Evolutionary conservation across 1,140 invertebrate genomes (phyloP), one percentile per base, ranked within the genome.

Genomic region (Coptotermes formosanus): DNA sequence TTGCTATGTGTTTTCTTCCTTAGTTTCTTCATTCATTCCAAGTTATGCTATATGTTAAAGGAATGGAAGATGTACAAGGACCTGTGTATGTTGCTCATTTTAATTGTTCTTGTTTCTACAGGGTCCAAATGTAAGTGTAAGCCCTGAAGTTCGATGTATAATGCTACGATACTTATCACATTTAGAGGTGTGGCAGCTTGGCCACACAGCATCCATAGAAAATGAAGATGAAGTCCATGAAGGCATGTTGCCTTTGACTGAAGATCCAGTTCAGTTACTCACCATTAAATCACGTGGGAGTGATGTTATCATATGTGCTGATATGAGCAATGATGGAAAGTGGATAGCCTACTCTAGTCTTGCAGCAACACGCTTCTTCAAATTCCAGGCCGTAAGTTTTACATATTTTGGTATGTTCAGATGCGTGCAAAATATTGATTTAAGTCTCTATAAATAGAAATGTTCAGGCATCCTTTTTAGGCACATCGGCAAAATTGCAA

Each of bases 331-430:
- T 1, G 92, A 95, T 89, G 94, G 94, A 4, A 92, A 93, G 85
- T 94, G 93, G 89, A 93, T 98, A 44, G 93, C 95, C 21, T 97
- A 96, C 89, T 95, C 95, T 0, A 97, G 96, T 1, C 91, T 93
- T 45, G 91, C 89, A 81, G 91, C 93, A 69, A 88, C 96, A 30
- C 93, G 94, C 86, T 90, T 97, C 52, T 95, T 95, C 88, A 93
- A 93, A 88, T 93, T 96, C 87, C 21, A 84, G 2, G 3, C 7
- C 0, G 64, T 75, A 75, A 75, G 64, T 75, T 30, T 14, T 75
- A 30, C 64, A n/a, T 12, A 75, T 19, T 55, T 55, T 9, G 45
- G 3, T 55, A 21, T 16, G 19, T 19, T 55, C 19, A 21, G 45
- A 16, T 16, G 19, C 6, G 19, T 55, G 52, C 14, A 55, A 55